Percentiles rank a stretch among this genome's conserved stretches.
Conservation (phyloP, 2,113 vertebrate genomes). For the Dissostichus mawsoni region DNA sequence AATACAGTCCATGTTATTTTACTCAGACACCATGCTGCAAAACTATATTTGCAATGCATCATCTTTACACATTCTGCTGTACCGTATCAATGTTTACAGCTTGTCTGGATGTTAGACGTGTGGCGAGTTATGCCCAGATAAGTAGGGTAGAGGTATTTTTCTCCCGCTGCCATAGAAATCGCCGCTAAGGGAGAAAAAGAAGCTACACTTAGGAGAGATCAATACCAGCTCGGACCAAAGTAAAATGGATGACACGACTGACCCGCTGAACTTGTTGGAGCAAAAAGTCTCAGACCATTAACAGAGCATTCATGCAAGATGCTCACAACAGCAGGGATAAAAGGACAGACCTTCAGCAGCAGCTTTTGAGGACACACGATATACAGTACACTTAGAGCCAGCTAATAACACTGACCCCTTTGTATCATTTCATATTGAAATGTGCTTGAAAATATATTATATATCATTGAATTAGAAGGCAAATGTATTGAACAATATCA, state of each 20-base stretch:
- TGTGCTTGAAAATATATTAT: constrained; percentile 1
- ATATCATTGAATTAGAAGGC: background rate
- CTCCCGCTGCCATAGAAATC: constrained; percentile 42
- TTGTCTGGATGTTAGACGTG: constrained; percentile 34
- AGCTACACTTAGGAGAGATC: constrained; percentile 66
- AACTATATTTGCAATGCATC: constrained; percentile 16
- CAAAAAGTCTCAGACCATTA: constrained; percentile 73
- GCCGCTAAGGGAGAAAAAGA: constrained; percentile 66
- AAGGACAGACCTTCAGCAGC: constrained; percentile 34
- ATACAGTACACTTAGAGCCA: background rate
- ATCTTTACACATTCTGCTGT: constrained; percentile 29
- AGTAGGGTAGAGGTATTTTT: constrained; percentile 46
- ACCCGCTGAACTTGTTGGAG: constrained; percentile 73
- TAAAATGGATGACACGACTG: constrained; percentile 69
- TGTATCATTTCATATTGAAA: background rate
- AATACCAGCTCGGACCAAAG: constrained; percentile 62
- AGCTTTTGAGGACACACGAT: constrained; percentile 27
- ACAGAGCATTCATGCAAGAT: constrained; percentile 53
- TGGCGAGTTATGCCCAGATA: constrained; percentile 30
- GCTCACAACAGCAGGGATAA: constrained; percentile 28
- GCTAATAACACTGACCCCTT: background rate
- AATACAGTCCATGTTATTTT: background rate
- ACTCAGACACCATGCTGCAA: background rate
- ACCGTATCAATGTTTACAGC: constrained; percentile 41
- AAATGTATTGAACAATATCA: background rate